Evolutionary conservation across 2,113 vertebrate species (phyloP), one percentile per base, ranked within the genome.

Genomic region (Gymnocephalus cernua): DNA sequence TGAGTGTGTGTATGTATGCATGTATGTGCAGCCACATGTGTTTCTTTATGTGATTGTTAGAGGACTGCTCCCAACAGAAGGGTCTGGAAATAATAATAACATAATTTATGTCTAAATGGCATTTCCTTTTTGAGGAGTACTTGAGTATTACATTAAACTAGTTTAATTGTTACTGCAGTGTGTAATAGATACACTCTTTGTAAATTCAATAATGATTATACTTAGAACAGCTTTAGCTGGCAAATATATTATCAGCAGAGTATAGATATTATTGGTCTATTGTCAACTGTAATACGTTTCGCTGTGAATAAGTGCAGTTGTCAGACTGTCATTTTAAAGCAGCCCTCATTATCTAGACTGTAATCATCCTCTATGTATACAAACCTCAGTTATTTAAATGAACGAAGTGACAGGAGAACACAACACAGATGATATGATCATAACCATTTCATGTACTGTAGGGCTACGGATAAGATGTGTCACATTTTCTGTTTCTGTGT

Each of bases 311-410:
- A 85, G 59, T 47, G 54, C 44, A 74, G 50, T 48, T 78, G 65
- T 84, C 57, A 72, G 23, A 77, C 44, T 74, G 79, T 74, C 74
- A 77, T 47, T 86, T 71, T 59, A 56, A 67, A 75, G 58, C 71
- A 74, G 29, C 32, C 11, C 13, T 54, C 41, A 80, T 79, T 74
- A 85, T 83, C 58, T 21, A 38, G 62, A 59, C 68, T 3, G 56
- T 80, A 90, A 89, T 82, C 71, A 83, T 72, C 27, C 29, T 56
- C 47, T 71, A 72, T 88, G 86, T 74, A 90, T 62, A 50, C 23
- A 72, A 61, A 86, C 47, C 70, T 67, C 72, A 44, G 35, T 16
- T n/a, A 54, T 78, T 56, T 84, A 19, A 63, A 78, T 62, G 62
- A 48, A 68, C 27, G 41, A n/a, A 66, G 29, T 67, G 83, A 73